Evolutionary conservation across 2,113 vertebrate species (phyloP).

Genomic region (Trematomus loennbergii): DNA sequence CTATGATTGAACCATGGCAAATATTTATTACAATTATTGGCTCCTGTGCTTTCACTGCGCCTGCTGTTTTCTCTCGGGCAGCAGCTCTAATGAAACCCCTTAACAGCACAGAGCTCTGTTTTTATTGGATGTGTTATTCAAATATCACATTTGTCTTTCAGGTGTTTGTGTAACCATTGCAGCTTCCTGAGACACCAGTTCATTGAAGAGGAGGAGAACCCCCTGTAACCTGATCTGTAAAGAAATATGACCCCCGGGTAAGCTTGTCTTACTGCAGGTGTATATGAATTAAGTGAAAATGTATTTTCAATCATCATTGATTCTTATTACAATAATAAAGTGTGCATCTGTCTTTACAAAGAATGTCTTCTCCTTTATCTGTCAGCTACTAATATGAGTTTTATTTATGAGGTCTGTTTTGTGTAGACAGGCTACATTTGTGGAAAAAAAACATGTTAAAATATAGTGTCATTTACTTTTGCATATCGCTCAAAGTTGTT

Average conservation of each 20-base stretch:
- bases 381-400: background rate
- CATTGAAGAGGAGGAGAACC: background rate
- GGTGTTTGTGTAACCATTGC: background rate
- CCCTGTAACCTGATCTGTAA: background rate
- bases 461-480: background rate
- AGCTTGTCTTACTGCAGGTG: background rate
- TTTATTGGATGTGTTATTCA: constrained; percentile 52
- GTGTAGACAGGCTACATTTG: background rate
- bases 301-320: background rate
- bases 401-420: background rate
- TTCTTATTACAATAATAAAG: background rate
- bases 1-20: constrained; percentile 39
- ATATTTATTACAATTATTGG: constrained; percentile 51
- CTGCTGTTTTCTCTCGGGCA: constrained; percentile 14
- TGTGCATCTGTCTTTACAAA: background rate
- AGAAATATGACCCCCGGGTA: background rate
- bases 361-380: background rate
- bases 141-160: constrained; percentile 35
- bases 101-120: constrained; percentile 6
- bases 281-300: background rate
- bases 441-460: background rate
- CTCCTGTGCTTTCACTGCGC: background rate
- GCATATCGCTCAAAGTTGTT: background rate
- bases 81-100: constrained; percentile 32
- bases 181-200: background rate